Conservation (phyloP, 2,797 vertebrate species). For the Uromys caudimaculatus region DNA sequence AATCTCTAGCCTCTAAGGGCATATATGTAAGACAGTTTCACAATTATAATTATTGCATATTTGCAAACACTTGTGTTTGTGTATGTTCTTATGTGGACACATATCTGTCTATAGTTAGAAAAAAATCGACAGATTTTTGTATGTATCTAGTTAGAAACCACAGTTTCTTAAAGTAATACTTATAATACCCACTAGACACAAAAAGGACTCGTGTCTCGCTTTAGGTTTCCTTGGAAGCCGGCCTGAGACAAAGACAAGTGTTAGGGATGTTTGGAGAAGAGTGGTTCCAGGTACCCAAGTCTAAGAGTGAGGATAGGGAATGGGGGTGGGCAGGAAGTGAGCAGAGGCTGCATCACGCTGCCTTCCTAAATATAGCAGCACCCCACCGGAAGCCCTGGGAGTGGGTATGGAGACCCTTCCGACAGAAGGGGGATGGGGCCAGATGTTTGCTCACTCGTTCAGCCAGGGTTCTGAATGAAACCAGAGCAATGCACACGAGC, state of each 20-base stretch:
- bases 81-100: background rate
- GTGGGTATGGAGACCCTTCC: background rate
- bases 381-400: background rate
- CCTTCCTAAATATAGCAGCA: background rate
- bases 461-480: background rate
- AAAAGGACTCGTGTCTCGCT: background rate
- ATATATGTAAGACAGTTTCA: background rate
- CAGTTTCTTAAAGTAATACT: constrained; percentile 10
- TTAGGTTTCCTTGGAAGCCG: background rate
- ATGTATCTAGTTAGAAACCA: background rate
- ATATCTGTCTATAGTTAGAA: background rate
- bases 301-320: background rate
- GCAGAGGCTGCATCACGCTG: background rate
- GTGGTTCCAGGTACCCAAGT: background rate
- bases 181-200: background rate
- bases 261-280: background rate
- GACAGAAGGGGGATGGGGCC: background rate
- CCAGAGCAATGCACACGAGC: background rate
- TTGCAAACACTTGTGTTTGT: constrained; percentile 20
- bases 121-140: constrained; percentile 37
- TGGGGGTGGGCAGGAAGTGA: background rate
- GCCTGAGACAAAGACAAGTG: background rate
- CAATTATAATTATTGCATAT: background rate
- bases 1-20: background rate
- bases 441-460: background rate